Base-by-base conservation (phyloP, 2,888 invertebrate genomes). In the Cabera pusaria region DNA sequence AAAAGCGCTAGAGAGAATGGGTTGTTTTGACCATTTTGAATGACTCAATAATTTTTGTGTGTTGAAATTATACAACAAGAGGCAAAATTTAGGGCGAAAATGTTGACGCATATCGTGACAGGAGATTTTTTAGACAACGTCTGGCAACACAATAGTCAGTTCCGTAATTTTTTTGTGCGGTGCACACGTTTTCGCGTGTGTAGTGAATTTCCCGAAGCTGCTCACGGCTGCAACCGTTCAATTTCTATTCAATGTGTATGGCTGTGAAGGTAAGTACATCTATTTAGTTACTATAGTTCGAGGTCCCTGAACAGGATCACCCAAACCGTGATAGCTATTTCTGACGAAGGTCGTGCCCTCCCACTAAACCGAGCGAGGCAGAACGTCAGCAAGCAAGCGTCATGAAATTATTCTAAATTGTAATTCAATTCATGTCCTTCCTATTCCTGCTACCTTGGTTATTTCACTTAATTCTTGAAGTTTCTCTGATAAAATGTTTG, bases 211-310 rank as follows among this genome's bases (percentile, higher is more conserved):
- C 47, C 49, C 75, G 14, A 74, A 70, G 85, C 86, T 88, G 81
- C 78, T 85, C 83, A 85, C 89, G 89, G 90, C 90, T 90, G 90
- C 89, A 90, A 90, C 92, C 87, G 85, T 84, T 86, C 84, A 82
- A 84, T 79, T 86, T 72, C 80, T 81, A 91, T 92, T 92, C 92
- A 93, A 94, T 94, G 94, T 94, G 94, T 94, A 94, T 94, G 94
- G 94, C 93, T 93, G 93, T 93, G 93, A 92, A 92, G 93, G 94
- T 94, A 88, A 92, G 94, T 92, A 25, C 44, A n/a, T n/a, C n/a
- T n/a, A n/a, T n/a, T n/a, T n/a, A n/a, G n/a, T n/a, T n/a, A n/a
- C n/a, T n/a, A n/a, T n/a, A n/a, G n/a, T n/a, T n/a, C n/a, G n/a
- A n/a, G n/a, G n/a, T n/a, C n/a, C n/a, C n/a, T n/a, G n/a, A n/a